Evolutionary conservation across 2,888 invertebrate species (phyloP), one percentile per base, ranked within the genome.

Genomic region (Bombylius major): DNA sequence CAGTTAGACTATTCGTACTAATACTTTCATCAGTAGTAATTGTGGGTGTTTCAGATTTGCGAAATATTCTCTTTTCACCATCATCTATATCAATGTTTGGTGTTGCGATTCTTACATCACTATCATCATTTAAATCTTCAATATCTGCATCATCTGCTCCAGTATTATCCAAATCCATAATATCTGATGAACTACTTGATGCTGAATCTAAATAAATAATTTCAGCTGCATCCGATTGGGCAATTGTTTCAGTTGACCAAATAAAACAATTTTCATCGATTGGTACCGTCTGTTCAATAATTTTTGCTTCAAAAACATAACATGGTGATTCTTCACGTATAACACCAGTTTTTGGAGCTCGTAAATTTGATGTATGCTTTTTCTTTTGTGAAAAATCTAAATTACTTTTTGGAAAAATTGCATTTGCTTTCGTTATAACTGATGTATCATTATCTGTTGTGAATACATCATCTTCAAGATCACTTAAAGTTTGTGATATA

Each of bases 181-280:
- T 65, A 59, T 82, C 82, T 63, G 82, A 82, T 13, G 80, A 78
- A 63, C 81, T 82, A 60, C 80, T 81, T 6, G 83, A 83, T 14
- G 82, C 79, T 62, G 84, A 84, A 56, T 84, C 82, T 49, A 86
- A 73, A 69, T 80, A 86, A 3, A 86, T 83, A 12, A 86, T 69
- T 72, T 87, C 87, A 33, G 83, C 83, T 5, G 80, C 81, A 51
- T 77, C 76, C 58, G 79, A 73, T 67, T 78, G 76, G 60, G 79
- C 79, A 65, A 75, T 69, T 58, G 32, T 49, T 50, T 56, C 59
- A 47, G 78, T 73, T 12, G 76, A 76, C 75, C 80, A 78, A 50
- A 78, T 76, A 5, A 79, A 79, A 60, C 81, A 78, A 46, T 80
- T 78, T 68, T 82, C 81, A 63, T 78, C 75, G n/a, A 79, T 65